Conservation (phyloP, 2,113 vertebrate genomes). For the Turnix velox region DNA sequence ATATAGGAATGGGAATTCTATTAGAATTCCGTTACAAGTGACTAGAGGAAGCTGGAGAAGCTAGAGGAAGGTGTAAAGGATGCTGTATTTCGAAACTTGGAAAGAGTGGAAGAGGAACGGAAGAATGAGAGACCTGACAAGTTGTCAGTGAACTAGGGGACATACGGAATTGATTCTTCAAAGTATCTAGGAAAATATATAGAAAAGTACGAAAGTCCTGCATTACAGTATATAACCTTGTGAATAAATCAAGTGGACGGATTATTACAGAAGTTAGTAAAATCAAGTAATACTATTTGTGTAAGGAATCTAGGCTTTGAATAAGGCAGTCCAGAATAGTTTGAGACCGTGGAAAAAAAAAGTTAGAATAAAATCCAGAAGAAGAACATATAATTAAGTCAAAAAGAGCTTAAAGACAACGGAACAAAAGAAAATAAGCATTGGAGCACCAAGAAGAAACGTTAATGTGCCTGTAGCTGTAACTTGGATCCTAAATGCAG, state of each 20-base stretch:
- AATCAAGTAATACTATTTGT: neutral
- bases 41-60: too few relatives aligned
- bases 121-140: neutral
- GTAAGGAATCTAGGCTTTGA: neutral
- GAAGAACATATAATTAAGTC: neutral
- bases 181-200: neutral
- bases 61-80: neutral
- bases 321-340: neutral
- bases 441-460: neutral
- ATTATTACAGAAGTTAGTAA: neutral
- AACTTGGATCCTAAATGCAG: neutral
- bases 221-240: neutral
- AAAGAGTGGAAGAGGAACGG: neutral
- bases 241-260: neutral
- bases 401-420: neutral
- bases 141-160: neutral
- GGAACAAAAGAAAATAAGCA: neutral
- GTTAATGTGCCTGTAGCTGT: neutral
- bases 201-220: neutral
- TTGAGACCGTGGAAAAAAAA: neutral
- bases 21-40: neutral
- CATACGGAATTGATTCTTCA: neutral
- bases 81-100: neutral
- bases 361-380: neutral
- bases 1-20: neutral